Evolutionary conservation across 2,113 vertebrate genomes (phyloP).

Genomic region (Corvus cornix): DNA sequence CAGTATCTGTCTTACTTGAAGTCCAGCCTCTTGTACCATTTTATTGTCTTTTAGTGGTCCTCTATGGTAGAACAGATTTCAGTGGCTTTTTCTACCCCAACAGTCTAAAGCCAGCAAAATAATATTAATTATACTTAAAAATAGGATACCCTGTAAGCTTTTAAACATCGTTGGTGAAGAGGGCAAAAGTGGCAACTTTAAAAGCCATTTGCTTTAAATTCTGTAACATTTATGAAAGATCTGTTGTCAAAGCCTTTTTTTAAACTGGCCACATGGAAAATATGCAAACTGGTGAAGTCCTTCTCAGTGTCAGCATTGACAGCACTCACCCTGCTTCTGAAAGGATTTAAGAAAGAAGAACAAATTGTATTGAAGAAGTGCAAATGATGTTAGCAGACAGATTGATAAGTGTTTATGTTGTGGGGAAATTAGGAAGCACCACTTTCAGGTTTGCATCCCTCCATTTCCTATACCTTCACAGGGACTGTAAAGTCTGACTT

Average conservation of each 20-base stretch:
- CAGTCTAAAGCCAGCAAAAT: not conserved
- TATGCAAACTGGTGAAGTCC: not conserved
- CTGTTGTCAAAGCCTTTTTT: not conserved
- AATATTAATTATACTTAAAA: not conserved
- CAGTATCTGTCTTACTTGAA: not conserved
- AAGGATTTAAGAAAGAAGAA: not conserved
- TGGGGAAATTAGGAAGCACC: not conserved
- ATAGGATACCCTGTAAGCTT: not conserved
- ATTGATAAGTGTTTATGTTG: not conserved
- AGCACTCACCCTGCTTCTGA: not conserved
- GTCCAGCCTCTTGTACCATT: not conserved
- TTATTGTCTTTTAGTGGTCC: not conserved
- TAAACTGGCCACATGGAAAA: not conserved
- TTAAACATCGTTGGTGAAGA: not conserved
- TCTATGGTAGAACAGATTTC: not conserved
- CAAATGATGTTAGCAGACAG: not conserved
- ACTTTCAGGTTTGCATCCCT: not conserved
- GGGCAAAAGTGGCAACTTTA: not conserved
- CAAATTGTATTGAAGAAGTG: not conserved
- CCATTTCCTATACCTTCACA: not conserved
- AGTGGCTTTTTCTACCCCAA: not conserved
- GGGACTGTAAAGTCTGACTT: not conserved
- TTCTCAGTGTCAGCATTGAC: not conserved
- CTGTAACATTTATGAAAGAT: not conserved
- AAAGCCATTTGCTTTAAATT: not conserved